Evolutionary conservation across 2,113 vertebrate genomes (phyloP).

Genomic region (Henicopernis longicauda): DNA sequence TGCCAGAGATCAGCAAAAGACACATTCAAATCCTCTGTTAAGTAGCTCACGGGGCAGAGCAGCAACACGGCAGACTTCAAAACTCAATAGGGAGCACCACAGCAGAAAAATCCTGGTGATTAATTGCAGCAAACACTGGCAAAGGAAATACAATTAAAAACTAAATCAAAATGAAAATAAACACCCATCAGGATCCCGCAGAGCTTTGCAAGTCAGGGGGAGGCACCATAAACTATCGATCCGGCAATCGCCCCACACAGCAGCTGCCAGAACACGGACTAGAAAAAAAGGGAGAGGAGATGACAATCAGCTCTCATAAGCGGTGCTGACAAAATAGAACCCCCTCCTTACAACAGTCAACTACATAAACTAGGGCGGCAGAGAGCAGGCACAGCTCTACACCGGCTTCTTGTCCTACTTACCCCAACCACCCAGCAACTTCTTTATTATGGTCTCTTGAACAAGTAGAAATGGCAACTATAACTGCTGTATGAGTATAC

Average conservation of each 20-base stretch:
- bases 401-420: too few relatives aligned
- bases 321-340: background rate
- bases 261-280: background rate
- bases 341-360: background rate
- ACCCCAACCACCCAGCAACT: too few relatives aligned
- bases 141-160: background rate
- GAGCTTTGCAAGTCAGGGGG: background rate
- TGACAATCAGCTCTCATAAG: background rate
- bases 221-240: background rate
- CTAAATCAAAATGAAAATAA: background rate
- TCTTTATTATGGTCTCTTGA: background rate
- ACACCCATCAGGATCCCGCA: background rate
- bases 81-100: background rate
- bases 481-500: background rate
- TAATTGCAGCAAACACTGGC: background rate
- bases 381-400: background rate
- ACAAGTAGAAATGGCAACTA: background rate
- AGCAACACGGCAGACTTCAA: background rate
- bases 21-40: background rate
- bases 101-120: background rate
- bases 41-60: background rate
- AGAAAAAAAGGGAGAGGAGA: background rate
- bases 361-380: background rate
- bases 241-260: background rate
- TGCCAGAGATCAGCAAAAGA: background rate